Base-by-base conservation (phyloP, 2,797 vertebrate species). In the Siniperca undulata region DNA sequence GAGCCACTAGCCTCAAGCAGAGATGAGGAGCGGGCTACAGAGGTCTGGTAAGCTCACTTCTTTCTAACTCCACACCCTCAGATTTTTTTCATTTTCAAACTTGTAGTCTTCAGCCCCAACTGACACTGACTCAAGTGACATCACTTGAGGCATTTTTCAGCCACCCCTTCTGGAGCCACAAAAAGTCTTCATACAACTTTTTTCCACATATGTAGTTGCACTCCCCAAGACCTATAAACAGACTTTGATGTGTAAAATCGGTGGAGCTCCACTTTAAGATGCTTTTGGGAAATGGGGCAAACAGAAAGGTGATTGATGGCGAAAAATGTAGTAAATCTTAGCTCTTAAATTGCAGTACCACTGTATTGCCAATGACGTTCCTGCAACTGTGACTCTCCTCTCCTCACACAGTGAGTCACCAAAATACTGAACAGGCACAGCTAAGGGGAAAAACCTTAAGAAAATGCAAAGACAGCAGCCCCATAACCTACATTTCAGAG, bases 401-500 rank as follows among this genome's bases (percentile, higher is more conserved):
- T 30, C 30, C 30, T 30, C 19, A 70, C 12, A 52, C 6, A 44
- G 46, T 61, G 24, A 76, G 8, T 80, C 62, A 55, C 34, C n/a
- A 56, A 74, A 75, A 60, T 60, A 78, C 10, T 13, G 19, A 75
- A 53, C n/a, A 79, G 66, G 40, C 56, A 65, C 22, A 75, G 17
- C 9, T 1, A 2, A 61, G 11, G 17, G n/a, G 5, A 16, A 12
- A 64, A 72, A 58, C 11, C 22, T 50, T 5, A 30, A 27, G 55
- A 78, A 86, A 80, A 82, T 77, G n/a, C 50, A 75, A 59, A 69
- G 24, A 38, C 56, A 73, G 77, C 12, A 13, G 22, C 38, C 30
- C 34, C 10, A 64, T 56, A 87, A 77, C 71, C 53, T 46, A 85
- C 53, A 87, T 87, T 80, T 53, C 3, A 40, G 34, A 81, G 65